Evolutionary conservation across 2,888 invertebrate genomes (phyloP).

Genomic region (Poecilobothrus nobilitatus): DNA sequence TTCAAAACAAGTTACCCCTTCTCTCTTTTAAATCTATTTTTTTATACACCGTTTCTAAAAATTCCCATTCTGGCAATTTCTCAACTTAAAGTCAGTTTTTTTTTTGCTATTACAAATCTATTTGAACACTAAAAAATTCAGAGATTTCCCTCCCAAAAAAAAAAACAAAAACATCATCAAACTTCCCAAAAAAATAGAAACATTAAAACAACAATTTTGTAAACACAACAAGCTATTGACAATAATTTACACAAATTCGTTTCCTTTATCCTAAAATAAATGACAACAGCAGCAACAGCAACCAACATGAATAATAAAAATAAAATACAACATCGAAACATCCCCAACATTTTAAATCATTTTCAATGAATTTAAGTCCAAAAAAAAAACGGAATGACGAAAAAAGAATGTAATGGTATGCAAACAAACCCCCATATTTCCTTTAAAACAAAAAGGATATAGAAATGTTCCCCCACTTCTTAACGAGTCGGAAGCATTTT

Average conservation of each 20-base stretch:
- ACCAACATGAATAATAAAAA: not conserved
- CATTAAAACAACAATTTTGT: not conserved
- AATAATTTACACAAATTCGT: slow-evolving; percentile 3
- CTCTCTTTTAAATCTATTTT: not conserved
- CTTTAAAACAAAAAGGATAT: no score
- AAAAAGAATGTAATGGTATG: no score
- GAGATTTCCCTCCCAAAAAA: no score
- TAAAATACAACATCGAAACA: not conserved
- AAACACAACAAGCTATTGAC: not conserved
- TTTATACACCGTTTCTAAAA: no score
- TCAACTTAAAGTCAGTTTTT: no score
- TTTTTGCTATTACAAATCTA: no score
- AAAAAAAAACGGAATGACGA: not conserved
- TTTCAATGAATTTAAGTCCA: not conserved
- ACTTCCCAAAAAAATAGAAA: not conserved
- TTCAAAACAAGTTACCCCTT: not conserved
- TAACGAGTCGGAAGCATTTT: not conserved
- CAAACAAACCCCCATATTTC: no score
- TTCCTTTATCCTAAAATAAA: not conserved
- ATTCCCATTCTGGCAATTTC: no score
- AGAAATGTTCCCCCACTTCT: no score
- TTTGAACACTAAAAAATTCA: no score
- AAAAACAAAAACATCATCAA: not conserved
- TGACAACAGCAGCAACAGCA: not conserved
- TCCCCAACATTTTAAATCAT: not conserved